phyloP scores from a whole-genome alignment of 2,113 vertebrate genomes.

The Theristicus caerulescens region DNA sequence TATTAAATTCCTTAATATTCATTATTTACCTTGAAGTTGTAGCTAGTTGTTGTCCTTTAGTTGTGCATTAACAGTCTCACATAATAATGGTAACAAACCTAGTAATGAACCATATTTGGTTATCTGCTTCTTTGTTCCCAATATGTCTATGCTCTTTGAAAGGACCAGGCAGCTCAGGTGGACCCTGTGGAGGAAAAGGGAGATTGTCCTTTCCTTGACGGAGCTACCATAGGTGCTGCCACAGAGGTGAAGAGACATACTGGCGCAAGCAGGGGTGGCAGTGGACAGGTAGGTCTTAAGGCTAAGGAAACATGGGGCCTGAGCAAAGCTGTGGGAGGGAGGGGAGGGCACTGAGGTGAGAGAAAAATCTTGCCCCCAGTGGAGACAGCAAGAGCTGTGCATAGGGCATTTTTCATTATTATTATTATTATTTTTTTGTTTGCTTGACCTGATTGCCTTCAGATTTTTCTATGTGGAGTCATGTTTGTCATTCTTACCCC shows the following conservation, averaged over 20 bases:
- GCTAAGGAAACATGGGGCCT: neutral
- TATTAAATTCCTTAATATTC: neutral
- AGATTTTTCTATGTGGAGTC: neutral
- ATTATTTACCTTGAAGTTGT: neutral
- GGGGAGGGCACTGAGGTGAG: accelerated
- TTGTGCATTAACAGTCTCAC: neutral
- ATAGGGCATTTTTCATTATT: neutral
- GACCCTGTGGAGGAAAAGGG: neutral
- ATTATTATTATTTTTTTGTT: neutral
- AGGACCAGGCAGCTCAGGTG: neutral
- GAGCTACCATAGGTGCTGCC: accelerated
- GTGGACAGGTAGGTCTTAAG: accelerated
- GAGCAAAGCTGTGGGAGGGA: neutral
- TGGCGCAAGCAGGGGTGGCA: neutral
- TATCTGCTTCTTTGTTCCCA: neutral
- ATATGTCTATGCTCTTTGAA: neutral
- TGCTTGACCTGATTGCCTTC: neutral
- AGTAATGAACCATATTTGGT: neutral
- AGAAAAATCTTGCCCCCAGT: accelerated
- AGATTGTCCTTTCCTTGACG: neutral
- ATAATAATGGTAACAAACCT: neutral
- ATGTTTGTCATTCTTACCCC: neutral
- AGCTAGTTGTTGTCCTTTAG: neutral
- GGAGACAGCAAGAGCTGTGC: neutral
- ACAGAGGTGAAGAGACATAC: accelerated